These are phyloP conservation scores for Ophiodon elongatus DNA, from an alignment of 2,113 vertebrate genomes.

Conservation along the genomic window DNA sequence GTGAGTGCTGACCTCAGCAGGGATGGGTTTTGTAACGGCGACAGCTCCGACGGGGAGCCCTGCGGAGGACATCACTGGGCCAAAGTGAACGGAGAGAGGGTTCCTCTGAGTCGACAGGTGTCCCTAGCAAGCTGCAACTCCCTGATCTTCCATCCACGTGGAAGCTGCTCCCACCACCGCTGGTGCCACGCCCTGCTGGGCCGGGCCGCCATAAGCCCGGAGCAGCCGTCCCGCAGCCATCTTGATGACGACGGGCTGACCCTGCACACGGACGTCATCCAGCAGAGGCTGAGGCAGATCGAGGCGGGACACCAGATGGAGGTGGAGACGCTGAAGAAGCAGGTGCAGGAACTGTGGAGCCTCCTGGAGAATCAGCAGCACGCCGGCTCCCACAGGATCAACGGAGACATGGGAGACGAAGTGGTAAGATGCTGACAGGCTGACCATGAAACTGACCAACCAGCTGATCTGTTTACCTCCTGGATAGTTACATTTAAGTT, in stretches of 20 bases:
- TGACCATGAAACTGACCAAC: neutral
- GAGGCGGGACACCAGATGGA: slow-evolving; percentile 95
- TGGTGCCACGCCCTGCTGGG: slow-evolving; percentile 83
- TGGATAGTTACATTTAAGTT: neutral
- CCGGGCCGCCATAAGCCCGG: slow-evolving; percentile 85
- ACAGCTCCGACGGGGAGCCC: slow-evolving; percentile 75
- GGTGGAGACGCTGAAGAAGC: slow-evolving; percentile 95
- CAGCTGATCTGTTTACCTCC: neutral
- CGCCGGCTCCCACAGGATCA: slow-evolving; percentile 86
- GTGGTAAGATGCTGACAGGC: slow-evolving; percentile 85
- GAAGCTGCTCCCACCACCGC: slow-evolving; percentile 85
- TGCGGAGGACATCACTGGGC: slow-evolving; percentile 65
- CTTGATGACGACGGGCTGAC: slow-evolving; percentile 95
- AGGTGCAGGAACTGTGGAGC: slow-evolving; percentile 95
- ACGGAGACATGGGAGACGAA: slow-evolving; percentile 93
- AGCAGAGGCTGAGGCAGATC: slow-evolving; percentile 96
- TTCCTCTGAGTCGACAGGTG: slow-evolving; percentile 89
- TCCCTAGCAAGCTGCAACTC: slow-evolving; percentile 88
- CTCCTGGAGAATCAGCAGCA: slow-evolving; percentile 94
- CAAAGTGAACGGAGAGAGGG: slow-evolving; percentile 85
- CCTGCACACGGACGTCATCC: slow-evolving; percentile 91
- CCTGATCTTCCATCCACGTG: slow-evolving; percentile 82
- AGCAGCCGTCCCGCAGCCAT: slow-evolving; percentile 91
- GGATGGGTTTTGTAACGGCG: slow-evolving; percentile 88
- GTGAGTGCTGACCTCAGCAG: slow-evolving; percentile 81